Evolutionary conservation across 2,888 invertebrate genomes (phyloP).

Genomic region (Chelonus formosanus): DNA sequence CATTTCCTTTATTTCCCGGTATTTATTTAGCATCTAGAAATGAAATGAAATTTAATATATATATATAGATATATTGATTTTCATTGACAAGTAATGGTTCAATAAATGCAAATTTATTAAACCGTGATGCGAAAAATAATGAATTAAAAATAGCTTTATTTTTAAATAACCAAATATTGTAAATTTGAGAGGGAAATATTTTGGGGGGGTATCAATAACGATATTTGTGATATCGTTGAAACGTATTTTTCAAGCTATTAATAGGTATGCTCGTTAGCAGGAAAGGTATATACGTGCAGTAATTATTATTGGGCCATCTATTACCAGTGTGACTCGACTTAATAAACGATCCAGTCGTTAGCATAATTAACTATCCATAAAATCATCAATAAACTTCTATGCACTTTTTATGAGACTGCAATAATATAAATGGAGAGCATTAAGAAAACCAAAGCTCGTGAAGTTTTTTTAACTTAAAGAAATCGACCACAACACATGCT

Average conservation of each 20-base stretch:
- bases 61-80: too few relatives aligned
- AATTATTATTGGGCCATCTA: constrained; percentile 33
- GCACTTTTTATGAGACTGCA: constrained; percentile 9
- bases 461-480: too few relatives aligned
- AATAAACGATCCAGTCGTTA: constrained; percentile 23
- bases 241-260: constrained; percentile 18
- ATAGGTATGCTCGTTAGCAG: constrained; percentile 24
- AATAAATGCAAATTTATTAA: too few relatives aligned
- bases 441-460: not conserved
- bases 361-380: constrained; percentile 32
- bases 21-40: too few relatives aligned
- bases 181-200: too few relatives aligned
- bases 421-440: constrained; percentile 17
- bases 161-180: too few relatives aligned
- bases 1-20: too few relatives aligned
- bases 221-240: not conserved
- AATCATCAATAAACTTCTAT: constrained; percentile 30
- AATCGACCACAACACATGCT: too few relatives aligned
- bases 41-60: too few relatives aligned
- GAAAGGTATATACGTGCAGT: constrained; percentile 5
- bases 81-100: too few relatives aligned
- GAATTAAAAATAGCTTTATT: too few relatives aligned
- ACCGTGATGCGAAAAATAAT: too few relatives aligned
- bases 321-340: constrained; percentile 8
- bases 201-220: not conserved